Conservation (phyloP, 2,888 invertebrate genomes). For the Lottia scabra region DNA sequence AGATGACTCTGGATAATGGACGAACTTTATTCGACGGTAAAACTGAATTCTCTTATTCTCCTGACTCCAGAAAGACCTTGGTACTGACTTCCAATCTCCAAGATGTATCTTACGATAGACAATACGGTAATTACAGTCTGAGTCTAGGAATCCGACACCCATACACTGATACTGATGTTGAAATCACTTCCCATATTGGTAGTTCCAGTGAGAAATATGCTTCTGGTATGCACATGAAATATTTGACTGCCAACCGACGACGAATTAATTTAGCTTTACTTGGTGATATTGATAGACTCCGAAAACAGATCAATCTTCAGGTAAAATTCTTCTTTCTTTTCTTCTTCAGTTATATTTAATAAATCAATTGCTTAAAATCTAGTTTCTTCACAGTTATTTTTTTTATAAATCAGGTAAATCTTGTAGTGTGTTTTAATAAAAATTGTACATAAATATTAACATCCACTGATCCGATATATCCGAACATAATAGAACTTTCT, state of each 20-base stretch:
- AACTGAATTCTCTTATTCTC: conserved; percentile 43
- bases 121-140: conserved; percentile 45
- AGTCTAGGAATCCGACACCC: conserved; percentile 48
- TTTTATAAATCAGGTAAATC: too few relatives aligned
- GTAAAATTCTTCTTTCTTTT: conserved; percentile 32
- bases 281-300: conserved; percentile 39
- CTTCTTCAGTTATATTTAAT: too few relatives aligned
- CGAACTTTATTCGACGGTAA: conserved; percentile 45
- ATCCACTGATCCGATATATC: too few relatives aligned
- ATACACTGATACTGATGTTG: conserved; percentile 46
- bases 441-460: too few relatives aligned
- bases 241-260: conserved; percentile 40
- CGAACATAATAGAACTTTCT: too few relatives aligned
- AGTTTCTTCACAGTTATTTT: too few relatives aligned
- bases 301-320: conserved; percentile 39
- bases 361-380: too few relatives aligned
- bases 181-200: conserved; percentile 40
- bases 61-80: conserved; percentile 44
- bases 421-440: too few relatives aligned
- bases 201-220: conserved; percentile 34
- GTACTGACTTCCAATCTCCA: conserved; percentile 39
- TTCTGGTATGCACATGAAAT: conserved; percentile 41
- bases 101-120: conserved; percentile 36
- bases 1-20: conserved; percentile 41
- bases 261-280: conserved; percentile 40